phyloP scores from a whole-genome alignment of 2,888 invertebrate genomes.

The Xestia ashworthii region DNA sequence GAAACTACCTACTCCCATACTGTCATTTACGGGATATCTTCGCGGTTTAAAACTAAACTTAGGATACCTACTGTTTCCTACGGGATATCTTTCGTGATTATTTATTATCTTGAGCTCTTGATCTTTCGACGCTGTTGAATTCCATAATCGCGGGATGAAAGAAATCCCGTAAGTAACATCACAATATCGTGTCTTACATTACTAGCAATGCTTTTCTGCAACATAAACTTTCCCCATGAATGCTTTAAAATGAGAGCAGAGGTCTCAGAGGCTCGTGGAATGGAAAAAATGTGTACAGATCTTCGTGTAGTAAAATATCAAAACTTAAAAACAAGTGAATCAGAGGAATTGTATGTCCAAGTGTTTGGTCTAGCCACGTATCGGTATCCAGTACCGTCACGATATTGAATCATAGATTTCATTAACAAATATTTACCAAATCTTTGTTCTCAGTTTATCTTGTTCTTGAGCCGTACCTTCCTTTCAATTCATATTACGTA shows the following conservation, averaged over 20 bases:
- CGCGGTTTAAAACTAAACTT: too few species aligned
- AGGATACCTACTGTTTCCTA: too few species aligned
- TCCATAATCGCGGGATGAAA: too few species aligned
- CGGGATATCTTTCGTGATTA: too few species aligned
- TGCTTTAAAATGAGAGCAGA: neutral
- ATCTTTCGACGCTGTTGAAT: too few species aligned
- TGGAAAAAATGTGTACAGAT: too few species aligned
- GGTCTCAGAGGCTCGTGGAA: neutral
- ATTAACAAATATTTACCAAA: neutral
- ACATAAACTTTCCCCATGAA: neutral
- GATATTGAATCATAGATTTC: constrained; percentile 1
- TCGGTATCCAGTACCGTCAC: neutral
- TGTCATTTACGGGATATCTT: too few species aligned
- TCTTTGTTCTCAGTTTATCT: constrained; percentile 30
- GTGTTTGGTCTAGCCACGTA: neutral
- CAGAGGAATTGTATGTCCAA: neutral
- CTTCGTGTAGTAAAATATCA: too few species aligned
- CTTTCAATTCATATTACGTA: too few species aligned
- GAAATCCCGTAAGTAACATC: too few species aligned
- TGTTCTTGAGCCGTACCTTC: neutral
- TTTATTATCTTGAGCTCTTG: too few species aligned
- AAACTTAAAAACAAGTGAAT: neutral
- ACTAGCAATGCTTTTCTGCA: neutral
- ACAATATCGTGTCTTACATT: too few species aligned
- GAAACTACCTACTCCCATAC: neutral